Evolutionary conservation across 2,888 invertebrate genomes (phyloP), one percentile per base, ranked within the genome.

Genomic region (Cephus pulcher): DNA sequence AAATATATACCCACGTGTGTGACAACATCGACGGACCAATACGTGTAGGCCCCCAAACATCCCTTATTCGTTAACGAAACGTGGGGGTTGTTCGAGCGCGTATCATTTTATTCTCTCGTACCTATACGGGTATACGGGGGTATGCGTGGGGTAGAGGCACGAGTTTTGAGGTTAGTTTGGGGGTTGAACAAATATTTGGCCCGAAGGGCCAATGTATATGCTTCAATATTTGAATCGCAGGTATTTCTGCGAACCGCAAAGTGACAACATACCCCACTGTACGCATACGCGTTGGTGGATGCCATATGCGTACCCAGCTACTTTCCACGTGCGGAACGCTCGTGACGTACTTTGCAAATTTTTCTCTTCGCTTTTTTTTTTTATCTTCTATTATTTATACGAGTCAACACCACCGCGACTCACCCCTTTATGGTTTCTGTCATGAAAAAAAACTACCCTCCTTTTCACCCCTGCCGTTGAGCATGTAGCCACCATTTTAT

Each of bases 231-330:
- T 80, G 83, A 80, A 81, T 79, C 68, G 73, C 73, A 34, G 74
- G 85, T 80, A 84, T 84, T 84, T 83, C 79, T 79, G 75, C 82
- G 81, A 76, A 82, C 82, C 84, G 82, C 85, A 79, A 83, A 83
- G 82, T 80, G 79, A 81, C 80, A 79, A 81, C 78, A 79, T 80
- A 82, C 78, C 76, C 81, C 76, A 75, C 80, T 79, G 74, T 76
- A 69, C 75, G 74, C 73, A 32, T 76, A 76, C 78, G 76, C 73
- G 73, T 80, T 15, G 40, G 15, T 6, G 15, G 40, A 15, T 6
- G 40, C 15, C 15, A 11, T 23, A 37, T 70, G 68, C 35, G 11
- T 33, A 34, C 70, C 33, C 3, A 11, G 34, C 35, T 70, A 34
- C 35, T 30, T 70, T 76, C 37, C 34, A 11, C 34, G 30, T 32